Evolutionary conservation across 2,797 vertebrate genomes (phyloP), one percentile per base, ranked within the genome.

Genomic region (Megaceryle alcyon): DNA sequence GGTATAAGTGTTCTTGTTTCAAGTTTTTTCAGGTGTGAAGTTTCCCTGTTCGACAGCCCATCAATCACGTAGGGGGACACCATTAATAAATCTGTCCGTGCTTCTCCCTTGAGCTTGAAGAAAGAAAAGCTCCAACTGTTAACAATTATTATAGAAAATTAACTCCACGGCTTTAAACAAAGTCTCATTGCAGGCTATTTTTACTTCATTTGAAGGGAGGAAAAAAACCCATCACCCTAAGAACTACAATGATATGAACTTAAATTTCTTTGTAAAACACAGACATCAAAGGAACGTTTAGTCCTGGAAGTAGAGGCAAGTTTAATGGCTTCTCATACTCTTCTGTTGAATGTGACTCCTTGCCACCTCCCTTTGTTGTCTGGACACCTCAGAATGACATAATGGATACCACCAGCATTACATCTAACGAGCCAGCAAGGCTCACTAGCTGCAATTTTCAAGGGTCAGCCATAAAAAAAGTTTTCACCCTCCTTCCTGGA

Each of bases 41-140:
- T 95, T 95, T 95, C 68, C 54, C 78, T n/a, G 29, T 95, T 96
- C 1, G 49, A 87, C 94, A 97, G 91, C 90, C 81, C 88, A 97
- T 97, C 96, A 96, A 91, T 96, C 96, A 96, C 83, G 12, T 3
- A 56, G 61, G 57, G 65, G 90, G 90, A 95, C 86, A 95, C 81
- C 93, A 97, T 97, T 95, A 95, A 97, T 97, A 96, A 96, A 96
- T 91, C 96, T 94, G 96, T 95, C 95, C 16, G 1, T 69, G 65
- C 69, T 90, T 92, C 68, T 96, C 96, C 96, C 95, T 92, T 94
- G 96, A 95, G 96, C 86, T 37, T 69, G 75, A 69, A 87, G 90
- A 86, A 94, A 94, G 83, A 75, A 95, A 96, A 97, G 59, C 71
- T 95, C 95, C 95, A 95, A 96, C 96, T 93, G 93, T 95, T 97